phyloP scores from a whole-genome alignment of 2,888 invertebrate species.

The Chelonus formosanus region DNA sequence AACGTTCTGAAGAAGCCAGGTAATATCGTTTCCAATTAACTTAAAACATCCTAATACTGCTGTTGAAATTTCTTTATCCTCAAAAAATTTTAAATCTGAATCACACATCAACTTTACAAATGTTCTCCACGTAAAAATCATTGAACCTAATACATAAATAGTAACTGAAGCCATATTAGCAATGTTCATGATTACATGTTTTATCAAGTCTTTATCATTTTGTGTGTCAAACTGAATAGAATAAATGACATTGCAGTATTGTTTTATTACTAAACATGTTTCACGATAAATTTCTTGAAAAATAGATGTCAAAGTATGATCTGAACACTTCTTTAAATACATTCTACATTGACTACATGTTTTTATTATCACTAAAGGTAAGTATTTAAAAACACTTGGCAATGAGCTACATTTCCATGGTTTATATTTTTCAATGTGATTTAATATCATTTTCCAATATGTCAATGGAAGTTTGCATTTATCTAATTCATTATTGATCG shows the following conservation, averaged over 20 bases:
- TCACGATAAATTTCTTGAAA: conserved; percentile 26
- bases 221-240: background rate
- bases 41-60: conserved; percentile 30
- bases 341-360: conserved; percentile 52
- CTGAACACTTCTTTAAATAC: conserved; percentile 43
- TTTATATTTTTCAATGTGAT: conserved; percentile 41
- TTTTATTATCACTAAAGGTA: conserved; percentile 46
- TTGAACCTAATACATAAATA: conserved; percentile 52
- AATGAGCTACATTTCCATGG: no score
- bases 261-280: conserved; percentile 8
- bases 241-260: conserved; percentile 8
- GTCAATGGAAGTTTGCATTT: conserved; percentile 45
- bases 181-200: conserved; percentile 48
- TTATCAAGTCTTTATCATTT: conserved; percentile 14
- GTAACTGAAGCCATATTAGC: conserved; percentile 50
- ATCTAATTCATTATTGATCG: conserved; percentile 29
- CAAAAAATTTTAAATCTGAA: conserved; percentile 31
- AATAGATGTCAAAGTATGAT: conserved; percentile 12
- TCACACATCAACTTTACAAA: conserved; percentile 52
- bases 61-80: conserved; percentile 5
- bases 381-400: conserved; percentile 42
- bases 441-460: conserved; percentile 52
- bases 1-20: background rate
- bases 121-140: conserved; percentile 53
- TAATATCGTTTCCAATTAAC: conserved; percentile 30